A percentile compares a stretch with the other conserved stretches of the same genome.
Evolutionary conservation across 2,113 vertebrate genomes (phyloP).

Genomic region (Ailuropoda melanoleuca): DNA sequence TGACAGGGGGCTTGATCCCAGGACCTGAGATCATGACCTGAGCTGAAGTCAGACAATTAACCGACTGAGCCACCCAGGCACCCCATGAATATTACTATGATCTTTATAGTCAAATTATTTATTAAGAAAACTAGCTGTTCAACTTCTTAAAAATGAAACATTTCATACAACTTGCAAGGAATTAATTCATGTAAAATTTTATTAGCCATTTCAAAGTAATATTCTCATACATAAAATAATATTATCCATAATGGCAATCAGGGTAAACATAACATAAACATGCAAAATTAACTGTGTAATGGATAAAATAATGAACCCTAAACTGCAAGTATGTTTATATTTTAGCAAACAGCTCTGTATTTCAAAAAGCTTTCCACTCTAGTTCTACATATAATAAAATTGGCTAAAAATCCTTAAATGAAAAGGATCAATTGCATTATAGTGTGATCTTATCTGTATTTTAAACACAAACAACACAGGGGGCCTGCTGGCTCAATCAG

Average conservation of each 20-base stretch:
- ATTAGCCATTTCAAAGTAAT: background rate
- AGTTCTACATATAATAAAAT: background rate
- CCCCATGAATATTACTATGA: background rate
- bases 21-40: background rate
- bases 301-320: background rate
- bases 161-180: background rate
- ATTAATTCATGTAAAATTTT: background rate
- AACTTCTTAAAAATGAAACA: conserved; percentile 14
- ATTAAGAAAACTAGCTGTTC: conserved; percentile 7
- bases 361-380: conserved; percentile 7
- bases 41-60: background rate
- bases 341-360: background rate
- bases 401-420: background rate
- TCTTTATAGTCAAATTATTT: conserved; percentile 13
- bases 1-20: background rate
- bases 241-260: background rate
- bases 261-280: background rate
- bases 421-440: background rate
- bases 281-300: background rate
- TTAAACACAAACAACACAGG: background rate
- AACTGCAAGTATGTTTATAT: background rate
- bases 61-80: background rate
- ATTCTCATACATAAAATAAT: background rate
- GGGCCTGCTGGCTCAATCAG: background rate
- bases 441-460: background rate